Conservation (phyloP, 2,797 vertebrate genomes). For the Tapera naevia region DNA sequence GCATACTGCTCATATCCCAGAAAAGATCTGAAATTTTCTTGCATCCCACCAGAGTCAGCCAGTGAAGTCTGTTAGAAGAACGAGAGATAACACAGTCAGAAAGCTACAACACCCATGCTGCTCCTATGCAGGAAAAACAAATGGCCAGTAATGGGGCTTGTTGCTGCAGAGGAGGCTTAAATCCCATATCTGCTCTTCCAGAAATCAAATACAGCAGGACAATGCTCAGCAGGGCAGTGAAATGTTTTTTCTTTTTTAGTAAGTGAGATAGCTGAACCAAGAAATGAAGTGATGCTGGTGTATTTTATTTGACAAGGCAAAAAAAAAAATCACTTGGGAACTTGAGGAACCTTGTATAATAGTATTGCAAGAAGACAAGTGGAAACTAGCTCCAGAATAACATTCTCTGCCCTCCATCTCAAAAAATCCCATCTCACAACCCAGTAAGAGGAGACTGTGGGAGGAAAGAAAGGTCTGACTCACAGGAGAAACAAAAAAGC, state of each 20-base stretch:
- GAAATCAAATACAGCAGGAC: background rate
- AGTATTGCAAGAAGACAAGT: background rate
- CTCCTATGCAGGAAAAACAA: background rate
- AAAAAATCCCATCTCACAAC: background rate
- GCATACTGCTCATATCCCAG: background rate
- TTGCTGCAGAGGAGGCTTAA: background rate
- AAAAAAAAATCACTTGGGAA: background rate
- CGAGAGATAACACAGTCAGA: background rate
- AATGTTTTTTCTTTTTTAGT: background rate
- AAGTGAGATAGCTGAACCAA: background rate
- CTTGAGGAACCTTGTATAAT: background rate
- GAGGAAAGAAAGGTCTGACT: slow-evolving; percentile 31
- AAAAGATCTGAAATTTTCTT: slow-evolving; percentile 28
- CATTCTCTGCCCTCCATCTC: background rate
- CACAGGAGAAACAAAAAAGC: slow-evolving; percentile 30
- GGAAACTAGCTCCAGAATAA: background rate
- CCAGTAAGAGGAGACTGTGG: background rate
- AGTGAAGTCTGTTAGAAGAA: background rate
- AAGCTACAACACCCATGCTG: rapidly evolving
- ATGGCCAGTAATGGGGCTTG: background rate
- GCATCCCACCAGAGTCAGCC: background rate
- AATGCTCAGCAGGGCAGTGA: background rate
- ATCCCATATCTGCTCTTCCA: background rate
- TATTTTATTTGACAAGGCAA: background rate
- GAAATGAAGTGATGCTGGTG: background rate